These are phyloP conservation scores for Phalacrocorax brasilianus DNA, from an alignment of 2,113 vertebrate species.

Conservation along the genomic window DNA sequence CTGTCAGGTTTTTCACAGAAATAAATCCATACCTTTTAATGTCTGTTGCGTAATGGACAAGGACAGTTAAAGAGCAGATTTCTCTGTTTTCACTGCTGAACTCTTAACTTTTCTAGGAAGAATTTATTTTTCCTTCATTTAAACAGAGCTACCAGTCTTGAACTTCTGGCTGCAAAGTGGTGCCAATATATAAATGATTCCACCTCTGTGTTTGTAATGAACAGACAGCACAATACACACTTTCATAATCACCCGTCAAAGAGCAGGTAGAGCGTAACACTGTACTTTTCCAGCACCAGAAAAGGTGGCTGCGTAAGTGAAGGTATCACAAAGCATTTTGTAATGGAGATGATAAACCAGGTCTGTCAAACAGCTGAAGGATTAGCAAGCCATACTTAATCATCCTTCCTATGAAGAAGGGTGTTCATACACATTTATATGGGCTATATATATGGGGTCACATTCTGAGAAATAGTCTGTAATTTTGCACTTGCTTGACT, in stretches of 20 bases:
- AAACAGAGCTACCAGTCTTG: background rate
- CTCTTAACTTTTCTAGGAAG: background rate
- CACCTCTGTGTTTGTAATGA: constrained; percentile 2
- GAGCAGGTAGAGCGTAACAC: background rate
- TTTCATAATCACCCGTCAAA: constrained; percentile 36
- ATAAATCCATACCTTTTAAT: background rate
- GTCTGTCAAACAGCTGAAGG: background rate
- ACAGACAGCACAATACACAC: background rate
- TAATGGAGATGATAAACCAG: background rate
- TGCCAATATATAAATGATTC: background rate
- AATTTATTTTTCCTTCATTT: background rate
- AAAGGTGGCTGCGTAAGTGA: background rate
- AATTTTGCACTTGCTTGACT: background rate
- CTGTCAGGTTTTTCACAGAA: background rate
- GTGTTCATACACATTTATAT: background rate
- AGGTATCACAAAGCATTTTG: background rate
- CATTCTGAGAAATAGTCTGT: background rate
- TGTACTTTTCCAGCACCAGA: background rate
- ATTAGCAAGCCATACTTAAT: background rate
- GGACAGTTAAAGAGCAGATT: background rate
- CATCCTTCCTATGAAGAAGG: background rate
- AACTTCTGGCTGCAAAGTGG: constrained; percentile 2
- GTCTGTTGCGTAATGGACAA: background rate
- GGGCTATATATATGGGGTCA: background rate
- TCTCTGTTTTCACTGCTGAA: background rate